These are phyloP conservation scores for Cryptoblepharus egeriae DNA, from an alignment of 2,797 vertebrate genomes.

Conservation along the genomic window DNA sequence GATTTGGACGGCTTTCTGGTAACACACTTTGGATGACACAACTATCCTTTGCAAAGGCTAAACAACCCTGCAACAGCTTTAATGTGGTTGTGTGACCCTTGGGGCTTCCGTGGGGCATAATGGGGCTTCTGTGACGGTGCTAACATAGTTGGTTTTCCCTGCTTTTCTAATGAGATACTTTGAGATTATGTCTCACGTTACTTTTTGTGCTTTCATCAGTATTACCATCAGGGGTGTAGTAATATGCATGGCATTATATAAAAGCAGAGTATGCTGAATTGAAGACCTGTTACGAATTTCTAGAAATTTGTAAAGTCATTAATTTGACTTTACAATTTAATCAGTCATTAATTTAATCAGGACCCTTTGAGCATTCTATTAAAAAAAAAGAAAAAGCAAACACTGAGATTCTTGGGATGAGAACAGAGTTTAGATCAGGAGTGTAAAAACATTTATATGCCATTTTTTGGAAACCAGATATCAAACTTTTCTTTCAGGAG, in stretches of 20 bases:
- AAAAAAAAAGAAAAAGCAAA: not conserved
- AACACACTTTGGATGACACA: not conserved
- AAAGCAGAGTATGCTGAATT: not conserved
- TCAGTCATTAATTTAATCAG: no score
- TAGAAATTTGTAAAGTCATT: not conserved
- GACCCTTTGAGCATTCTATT: not conserved
- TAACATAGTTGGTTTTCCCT: conserved; percentile 22
- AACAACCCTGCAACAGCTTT: not conserved
- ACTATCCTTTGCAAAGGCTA: not conserved
- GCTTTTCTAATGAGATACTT: not conserved
- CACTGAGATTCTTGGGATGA: not conserved
- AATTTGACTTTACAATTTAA: no score
- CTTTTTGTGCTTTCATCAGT: not conserved
- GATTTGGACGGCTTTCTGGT: not conserved
- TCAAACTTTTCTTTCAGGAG: conserved; percentile 77
- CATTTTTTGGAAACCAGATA: conserved; percentile 8
- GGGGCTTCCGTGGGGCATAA: not conserved
- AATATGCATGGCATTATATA: no score
- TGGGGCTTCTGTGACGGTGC: not conserved
- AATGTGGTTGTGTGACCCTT: accelerated
- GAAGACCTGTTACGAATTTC: not conserved
- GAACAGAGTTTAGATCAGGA: not conserved
- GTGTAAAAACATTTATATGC: conserved; percentile 5
- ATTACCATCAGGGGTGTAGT: not conserved
- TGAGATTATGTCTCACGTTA: not conserved